Conservation (phyloP, 2,113 vertebrate species). For the Halichoerus grypus region DNA sequence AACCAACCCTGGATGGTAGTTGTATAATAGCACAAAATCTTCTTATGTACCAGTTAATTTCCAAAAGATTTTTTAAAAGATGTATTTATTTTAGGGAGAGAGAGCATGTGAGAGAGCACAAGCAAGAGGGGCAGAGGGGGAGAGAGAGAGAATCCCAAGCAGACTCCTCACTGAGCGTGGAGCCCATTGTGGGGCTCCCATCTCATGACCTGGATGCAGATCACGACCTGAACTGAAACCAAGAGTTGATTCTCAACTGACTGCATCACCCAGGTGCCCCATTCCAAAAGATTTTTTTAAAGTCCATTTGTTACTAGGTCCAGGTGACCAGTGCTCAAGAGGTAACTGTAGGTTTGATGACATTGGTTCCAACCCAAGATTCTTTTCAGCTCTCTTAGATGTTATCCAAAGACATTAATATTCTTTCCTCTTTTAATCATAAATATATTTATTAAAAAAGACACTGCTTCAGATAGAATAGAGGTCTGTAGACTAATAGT, state of each 20-base stretch:
- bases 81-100: background rate
- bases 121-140: background rate
- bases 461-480: background rate
- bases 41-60: slow-evolving; percentile 34
- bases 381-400: slow-evolving; percentile 39
- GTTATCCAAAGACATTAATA: slow-evolving; percentile 32
- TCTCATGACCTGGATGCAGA: background rate
- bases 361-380: slow-evolving; percentile 6
- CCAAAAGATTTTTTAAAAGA: background rate
- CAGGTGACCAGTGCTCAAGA: background rate
- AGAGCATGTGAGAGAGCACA: background rate
- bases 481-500: background rate
- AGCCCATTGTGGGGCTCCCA: background rate
- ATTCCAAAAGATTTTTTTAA: background rate
- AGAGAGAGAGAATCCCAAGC: background rate
- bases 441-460: slow-evolving; percentile 48
- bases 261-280: background rate
- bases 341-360: slow-evolving; percentile 25
- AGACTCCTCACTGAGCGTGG: background rate
- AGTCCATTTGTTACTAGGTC: background rate
- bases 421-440: slow-evolving; percentile 56
- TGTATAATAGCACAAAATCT: background rate
- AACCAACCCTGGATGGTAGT: background rate
- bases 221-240: background rate
- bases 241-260: background rate